These are phyloP conservation scores for Borostomias antarcticus DNA, from an alignment of 2,797 vertebrate species.

Conservation along the genomic window DNA sequence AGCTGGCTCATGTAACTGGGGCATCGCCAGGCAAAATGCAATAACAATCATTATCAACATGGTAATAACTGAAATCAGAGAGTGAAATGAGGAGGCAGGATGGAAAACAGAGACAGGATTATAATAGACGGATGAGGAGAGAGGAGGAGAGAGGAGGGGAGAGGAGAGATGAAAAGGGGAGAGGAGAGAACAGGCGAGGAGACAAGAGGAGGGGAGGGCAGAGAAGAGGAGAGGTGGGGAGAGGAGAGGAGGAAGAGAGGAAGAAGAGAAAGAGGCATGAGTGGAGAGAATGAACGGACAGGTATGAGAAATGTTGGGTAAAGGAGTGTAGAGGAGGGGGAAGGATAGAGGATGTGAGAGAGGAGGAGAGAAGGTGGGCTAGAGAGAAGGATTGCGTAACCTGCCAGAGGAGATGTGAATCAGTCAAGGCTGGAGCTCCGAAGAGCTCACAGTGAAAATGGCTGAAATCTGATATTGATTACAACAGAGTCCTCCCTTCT, in stretches of 20 bases:
- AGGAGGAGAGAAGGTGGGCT: conserved; percentile 53
- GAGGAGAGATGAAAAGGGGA: no score
- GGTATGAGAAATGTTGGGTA: conserved; percentile 39
- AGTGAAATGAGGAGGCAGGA: conserved; percentile 23
- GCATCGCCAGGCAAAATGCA: conserved; percentile 64
- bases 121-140: no score
- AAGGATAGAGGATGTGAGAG: conserved; percentile 37
- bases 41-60: conserved; percentile 60
- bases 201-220: conserved; percentile 41
- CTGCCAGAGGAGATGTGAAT: conserved; percentile 21
- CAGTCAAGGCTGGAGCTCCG: conserved; percentile 72
- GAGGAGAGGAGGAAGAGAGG: not conserved
- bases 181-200: conserved; percentile 28
- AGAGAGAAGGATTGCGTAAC: conserved; percentile 29
- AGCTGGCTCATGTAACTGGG: conserved; percentile 45
- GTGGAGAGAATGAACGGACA: conserved; percentile 49
- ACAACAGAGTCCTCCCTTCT: conserved; percentile 67
- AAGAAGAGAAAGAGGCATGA: conserved; percentile 48
- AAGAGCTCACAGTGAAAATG: conserved; percentile 70
- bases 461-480: conserved; percentile 78
- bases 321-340: conserved; percentile 9
- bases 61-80: not conserved
- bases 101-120: not conserved
- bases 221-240: conserved; percentile 27
- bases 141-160: no score